Percentiles rank a stretch among this genome's conserved stretches.
Conservation (phyloP, 2,888 invertebrate species). For the Trichopoda pennipes region DNA sequence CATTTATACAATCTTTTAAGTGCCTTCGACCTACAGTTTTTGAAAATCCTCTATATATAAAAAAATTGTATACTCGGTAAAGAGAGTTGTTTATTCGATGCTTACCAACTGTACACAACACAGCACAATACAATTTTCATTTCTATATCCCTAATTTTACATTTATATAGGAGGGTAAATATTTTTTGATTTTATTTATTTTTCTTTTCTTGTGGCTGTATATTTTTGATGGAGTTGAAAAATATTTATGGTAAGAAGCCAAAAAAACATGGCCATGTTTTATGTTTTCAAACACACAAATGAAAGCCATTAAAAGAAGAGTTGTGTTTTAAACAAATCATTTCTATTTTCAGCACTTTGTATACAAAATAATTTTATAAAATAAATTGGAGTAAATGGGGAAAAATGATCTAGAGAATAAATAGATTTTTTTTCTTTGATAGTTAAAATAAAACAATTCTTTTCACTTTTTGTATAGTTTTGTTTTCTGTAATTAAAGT, state of each 20-base stretch:
- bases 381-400: constrained; percentile 36
- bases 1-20: too few species aligned
- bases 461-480: constrained; percentile 29
- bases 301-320: constrained; percentile 48
- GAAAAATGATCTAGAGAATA: constrained; percentile 18
- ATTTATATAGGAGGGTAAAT: constrained; percentile 53
- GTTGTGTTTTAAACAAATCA: constrained; percentile 41
- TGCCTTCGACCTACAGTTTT: too few species aligned
- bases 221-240: constrained; percentile 63
- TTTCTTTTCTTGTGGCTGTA: constrained; percentile 35
- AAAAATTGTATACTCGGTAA: not conserved
- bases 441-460: constrained; percentile 9
- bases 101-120: not conserved
- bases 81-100: not conserved
- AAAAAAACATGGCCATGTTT: constrained; percentile 63
- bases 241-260: constrained; percentile 66
- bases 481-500: constrained; percentile 11
- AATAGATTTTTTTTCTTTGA: constrained; percentile 11
- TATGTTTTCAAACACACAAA: constrained; percentile 47
- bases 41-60: not conserved
- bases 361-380: constrained; percentile 24
- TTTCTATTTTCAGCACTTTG: constrained; percentile 52
- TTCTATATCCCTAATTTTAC: constrained; percentile 29
- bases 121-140: not conserved
- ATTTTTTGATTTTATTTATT: constrained; percentile 36